Evolutionary conservation across 2,113 vertebrate species (phyloP), one percentile per base, ranked within the genome.

Genomic region (Corydoras maculifer): DNA sequence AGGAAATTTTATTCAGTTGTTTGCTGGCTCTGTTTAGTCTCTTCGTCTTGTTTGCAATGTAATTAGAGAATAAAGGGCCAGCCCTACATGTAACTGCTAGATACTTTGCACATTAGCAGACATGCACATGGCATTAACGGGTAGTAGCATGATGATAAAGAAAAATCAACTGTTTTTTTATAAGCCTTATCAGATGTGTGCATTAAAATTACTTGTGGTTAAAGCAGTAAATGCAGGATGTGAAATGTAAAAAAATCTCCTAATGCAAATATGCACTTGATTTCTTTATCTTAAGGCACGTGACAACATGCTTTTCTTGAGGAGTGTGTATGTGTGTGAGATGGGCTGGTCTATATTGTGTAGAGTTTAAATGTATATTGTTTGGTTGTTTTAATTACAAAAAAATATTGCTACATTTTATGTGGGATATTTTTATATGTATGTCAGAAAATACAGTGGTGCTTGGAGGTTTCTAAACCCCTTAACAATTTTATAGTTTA

Each of bases 41-140:
- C 86, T 89, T 88, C 82, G 87, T 89, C 85, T 87, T 79, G 81
- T 81, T 86, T 74, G 74, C 82, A 61, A 82, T 85, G 87, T 89
- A 90, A 90, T 90, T 90, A 90, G 83, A 86, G 84, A 87, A 89
- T 89, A 85, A 89, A 79, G 82, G 88, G 86, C 88, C 87, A 88
- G 87, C 86, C 87, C 90, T 85, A 86, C 90, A 87, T 90, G 87
- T 84, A 89, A 89, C 89, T 89, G 84, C 18, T 85, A 84, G 84
- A 81, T 87, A 83, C 82, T 82, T 84, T 80, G 86, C 88, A 90
- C 89, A 89, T 89, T 90, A 90, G 90, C 90, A 90, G 88, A 90
- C 90, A 89, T 89, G 84, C 87, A 86, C 77, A 74, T 84, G 87
- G 85, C 85, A 86, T 86, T 85, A 85, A 81, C 79, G 81, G 79